Evolutionary conservation across 2,113 vertebrate species (phyloP).

Genomic region (Pogonocichla stellata): DNA sequence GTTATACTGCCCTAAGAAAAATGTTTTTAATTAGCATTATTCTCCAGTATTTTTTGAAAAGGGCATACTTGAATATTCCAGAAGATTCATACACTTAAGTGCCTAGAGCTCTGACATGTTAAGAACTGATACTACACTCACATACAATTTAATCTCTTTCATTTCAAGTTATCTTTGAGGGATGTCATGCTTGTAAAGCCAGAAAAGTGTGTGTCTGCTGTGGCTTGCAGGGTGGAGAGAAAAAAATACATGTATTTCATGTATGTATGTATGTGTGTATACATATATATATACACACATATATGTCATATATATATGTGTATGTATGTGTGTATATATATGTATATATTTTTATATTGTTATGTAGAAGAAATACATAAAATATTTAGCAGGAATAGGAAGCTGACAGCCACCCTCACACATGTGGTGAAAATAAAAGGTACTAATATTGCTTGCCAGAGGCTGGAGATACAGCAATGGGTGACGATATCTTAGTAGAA

Average conservation of each 20-base stretch:
- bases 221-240: background rate
- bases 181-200: background rate
- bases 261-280: fast-evolving
- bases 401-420: background rate
- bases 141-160: constrained; percentile 17
- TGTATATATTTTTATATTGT: background rate
- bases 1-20: background rate
- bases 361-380: background rate
- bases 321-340: background rate
- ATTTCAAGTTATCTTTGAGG: constrained; percentile 16
- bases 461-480: background rate
- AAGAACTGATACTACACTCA: constrained; percentile 13
- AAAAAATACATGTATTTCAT: background rate
- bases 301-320: background rate
- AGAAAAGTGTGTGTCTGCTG: background rate
- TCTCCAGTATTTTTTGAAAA: constrained; percentile 4
- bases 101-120: constrained; percentile 8
- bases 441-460: background rate
- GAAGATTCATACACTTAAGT: background rate
- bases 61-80: background rate
- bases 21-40: constrained; percentile 8
- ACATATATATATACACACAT: fast-evolving
- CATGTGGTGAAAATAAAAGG: background rate
- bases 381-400: background rate
- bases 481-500: background rate